Conservation (phyloP, 2,888 invertebrate genomes). For the Yponomeuta sedellus region DNA sequence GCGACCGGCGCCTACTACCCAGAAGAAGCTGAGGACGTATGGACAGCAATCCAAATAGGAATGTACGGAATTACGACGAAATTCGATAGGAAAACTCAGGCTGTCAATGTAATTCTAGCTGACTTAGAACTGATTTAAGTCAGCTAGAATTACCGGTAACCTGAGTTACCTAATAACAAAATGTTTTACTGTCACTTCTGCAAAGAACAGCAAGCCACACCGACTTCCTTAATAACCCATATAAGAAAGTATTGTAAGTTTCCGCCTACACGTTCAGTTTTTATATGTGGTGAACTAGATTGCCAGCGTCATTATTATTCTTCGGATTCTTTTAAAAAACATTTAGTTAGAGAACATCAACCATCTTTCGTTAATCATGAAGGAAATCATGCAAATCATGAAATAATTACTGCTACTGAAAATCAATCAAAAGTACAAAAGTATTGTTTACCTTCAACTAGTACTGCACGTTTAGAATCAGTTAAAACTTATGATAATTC, state of each 20-base stretch:
- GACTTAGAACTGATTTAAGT: conserved; percentile 11
- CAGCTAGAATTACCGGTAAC: not conserved
- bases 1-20: conserved; percentile 19
- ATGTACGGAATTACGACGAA: conserved; percentile 17
- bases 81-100: conserved; percentile 14
- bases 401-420: too few relatives aligned
- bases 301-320: not conserved
- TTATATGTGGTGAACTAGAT: not conserved
- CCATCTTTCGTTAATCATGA: not conserved
- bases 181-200: too few relatives aligned
- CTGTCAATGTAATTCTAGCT: conserved; percentile 7
- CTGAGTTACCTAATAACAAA: not conserved
- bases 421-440: too few relatives aligned
- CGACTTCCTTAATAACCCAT: conserved; percentile 14
- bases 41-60: conserved; percentile 19
- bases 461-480: too few relatives aligned
- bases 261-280: not conserved
- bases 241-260: conserved; percentile 9
- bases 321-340: not conserved
- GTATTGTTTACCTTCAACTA: too few relatives aligned
- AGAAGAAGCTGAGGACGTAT: conserved; percentile 18
- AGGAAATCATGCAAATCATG: not conserved
- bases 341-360: not conserved
- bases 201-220: too few relatives aligned
- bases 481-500: too few relatives aligned